Evolutionary conservation across 2,797 vertebrate genomes (phyloP), one percentile per base, ranked within the genome.

Genomic region (Enteromius argenteus): DNA sequence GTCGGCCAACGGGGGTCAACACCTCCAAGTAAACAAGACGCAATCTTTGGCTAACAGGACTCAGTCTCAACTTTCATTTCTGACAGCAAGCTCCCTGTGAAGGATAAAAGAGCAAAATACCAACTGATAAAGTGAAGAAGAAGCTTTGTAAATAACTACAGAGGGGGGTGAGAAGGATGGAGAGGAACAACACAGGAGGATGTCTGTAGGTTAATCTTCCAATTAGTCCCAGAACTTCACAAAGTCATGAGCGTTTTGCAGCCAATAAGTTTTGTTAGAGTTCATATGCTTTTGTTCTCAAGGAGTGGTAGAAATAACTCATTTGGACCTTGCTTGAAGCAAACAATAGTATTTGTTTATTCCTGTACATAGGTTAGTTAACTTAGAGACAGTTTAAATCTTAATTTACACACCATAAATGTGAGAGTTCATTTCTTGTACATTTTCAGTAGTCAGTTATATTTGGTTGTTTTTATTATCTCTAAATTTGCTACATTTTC

Each of bases 1-100:
- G 66, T 84, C 83, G 53, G 83, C 81, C 84, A 86, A 84, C 80
- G 19, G 56, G 46, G 86, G 85, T 89, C 80, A 80, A 56, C 80
- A 76, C 87, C 85, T 86, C 71, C 15, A 81, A 88, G 82, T 60
- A 80, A 81, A 88, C 72, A 76, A 84, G 60, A 78, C n/a, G 32
- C 79, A 76, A 64, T 72, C 78, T 80, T 86, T 84, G 73, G 78
- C 71, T 81, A 76, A 89, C 84, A 64, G 76, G 51, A 74, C 60
- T 79, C 58, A 30, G 71, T 74, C 76, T 83, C 46, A 15, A 74
- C 79, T 82, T 81, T 84, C 69, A 85, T 88, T 83, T 84, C 21
- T 39, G 42, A 86, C 27, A 64, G 76, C 19, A 35, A 68, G 81
- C 72, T 39, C 6, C 23, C 9, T 2, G 39, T n/a, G 78, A 84